A percentile compares a stretch with the other conserved stretches of the same genome.
Conservation (phyloP, 1,140 invertebrate species). For the Lordiphosa stackelbergi region DNA sequence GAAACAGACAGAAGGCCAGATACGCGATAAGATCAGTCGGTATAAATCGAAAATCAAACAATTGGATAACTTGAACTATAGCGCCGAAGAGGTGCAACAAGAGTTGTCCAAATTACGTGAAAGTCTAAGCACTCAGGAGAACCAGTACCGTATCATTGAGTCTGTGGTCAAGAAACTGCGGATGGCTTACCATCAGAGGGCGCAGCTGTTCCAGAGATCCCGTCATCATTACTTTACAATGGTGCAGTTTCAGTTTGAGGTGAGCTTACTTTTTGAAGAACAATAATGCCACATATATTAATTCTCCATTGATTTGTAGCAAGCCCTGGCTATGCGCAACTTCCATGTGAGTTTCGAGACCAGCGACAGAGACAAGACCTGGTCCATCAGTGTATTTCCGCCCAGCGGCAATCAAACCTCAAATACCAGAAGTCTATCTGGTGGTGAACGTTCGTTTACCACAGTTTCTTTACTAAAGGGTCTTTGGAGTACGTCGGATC, state of each 20-base stretch:
- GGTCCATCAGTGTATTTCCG: conserved; percentile 82
- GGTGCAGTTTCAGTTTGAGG: conserved; percentile 53
- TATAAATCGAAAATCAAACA: conserved; percentile 55
- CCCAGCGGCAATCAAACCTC: conserved; percentile 72
- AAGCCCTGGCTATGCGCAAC: conserved; percentile 42
- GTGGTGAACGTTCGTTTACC: conserved; percentile 96
- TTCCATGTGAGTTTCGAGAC: conserved; percentile 81
- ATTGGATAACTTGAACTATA: conserved; percentile 39
- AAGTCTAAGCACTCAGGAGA: conserved; percentile 7
- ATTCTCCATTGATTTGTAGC: conserved; percentile 13
- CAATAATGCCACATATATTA: not conserved
- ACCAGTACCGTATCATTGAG: conserved; percentile 7
- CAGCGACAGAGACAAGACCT: conserved; percentile 79
- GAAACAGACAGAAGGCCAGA: conserved; percentile 33
- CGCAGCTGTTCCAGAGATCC: conserved; percentile 41
- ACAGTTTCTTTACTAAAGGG: conserved; percentile 96
- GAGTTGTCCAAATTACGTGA: conserved; percentile 16
- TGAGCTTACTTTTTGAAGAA: conserved; percentile 4
- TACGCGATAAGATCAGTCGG: conserved; percentile 42
- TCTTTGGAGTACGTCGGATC: conserved; percentile 92
- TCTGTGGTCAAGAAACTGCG: conserved; percentile 42
- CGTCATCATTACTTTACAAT: conserved; percentile 56
- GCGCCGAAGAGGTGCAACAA: conserved; percentile 30
- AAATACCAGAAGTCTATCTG: conserved; percentile 86
- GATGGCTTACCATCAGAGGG: conserved; percentile 37